phyloP scores from a whole-genome alignment of 2,113 vertebrate genomes.

The Oncorhynchus clarkii region DNA sequence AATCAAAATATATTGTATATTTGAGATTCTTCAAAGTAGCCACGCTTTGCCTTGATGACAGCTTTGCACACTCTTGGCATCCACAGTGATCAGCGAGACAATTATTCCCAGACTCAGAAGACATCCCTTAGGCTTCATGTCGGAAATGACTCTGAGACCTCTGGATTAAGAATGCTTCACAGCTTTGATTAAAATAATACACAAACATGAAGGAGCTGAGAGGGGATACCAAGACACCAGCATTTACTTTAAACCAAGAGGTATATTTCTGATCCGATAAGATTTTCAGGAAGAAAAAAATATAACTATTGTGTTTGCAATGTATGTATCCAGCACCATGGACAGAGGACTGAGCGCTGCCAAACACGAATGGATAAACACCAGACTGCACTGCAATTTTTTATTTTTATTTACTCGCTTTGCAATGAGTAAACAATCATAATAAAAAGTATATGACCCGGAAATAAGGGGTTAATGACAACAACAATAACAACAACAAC shows the following conservation, averaged over 20 bases:
- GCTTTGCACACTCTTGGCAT: background rate
- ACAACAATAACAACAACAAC: slow-evolving; percentile 2
- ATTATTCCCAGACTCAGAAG: background rate
- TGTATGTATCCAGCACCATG: slow-evolving; percentile 38
- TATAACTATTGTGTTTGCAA: background rate
- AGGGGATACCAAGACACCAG: background rate
- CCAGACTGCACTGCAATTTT: no score
- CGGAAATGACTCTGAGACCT: background rate
- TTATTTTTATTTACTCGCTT: no score
- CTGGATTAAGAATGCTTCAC: background rate
- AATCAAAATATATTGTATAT: no score
- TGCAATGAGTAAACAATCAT: no score
- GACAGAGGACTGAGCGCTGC: slow-evolving; percentile 33
- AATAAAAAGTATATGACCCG: no score
- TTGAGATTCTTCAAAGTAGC: no score
- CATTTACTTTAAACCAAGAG: background rate
- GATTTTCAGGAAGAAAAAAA: background rate
- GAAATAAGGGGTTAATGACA: background rate
- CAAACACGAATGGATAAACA: no score
- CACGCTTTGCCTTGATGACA: no score
- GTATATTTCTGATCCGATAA: background rate
- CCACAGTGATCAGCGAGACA: background rate
- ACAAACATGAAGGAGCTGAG: background rate
- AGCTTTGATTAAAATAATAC: background rate
- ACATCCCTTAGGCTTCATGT: background rate